These are phyloP conservation scores for Cervus canadensis DNA, from an alignment of 2,113 vertebrate species.

Conservation along the genomic window DNA sequence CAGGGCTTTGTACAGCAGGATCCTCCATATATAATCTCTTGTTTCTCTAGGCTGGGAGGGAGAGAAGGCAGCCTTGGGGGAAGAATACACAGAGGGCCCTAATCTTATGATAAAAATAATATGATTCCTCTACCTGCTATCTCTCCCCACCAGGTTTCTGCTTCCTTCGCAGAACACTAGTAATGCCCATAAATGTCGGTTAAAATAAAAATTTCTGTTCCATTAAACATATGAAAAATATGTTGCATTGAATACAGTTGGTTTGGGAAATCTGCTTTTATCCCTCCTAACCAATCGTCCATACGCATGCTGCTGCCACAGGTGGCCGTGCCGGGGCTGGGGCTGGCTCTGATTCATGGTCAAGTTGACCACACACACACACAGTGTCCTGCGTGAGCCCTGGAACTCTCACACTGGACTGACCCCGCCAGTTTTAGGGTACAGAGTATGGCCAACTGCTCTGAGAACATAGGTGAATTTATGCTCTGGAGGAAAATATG, in stretches of 20 bases:
- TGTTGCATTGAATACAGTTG: slow-evolving; percentile 78
- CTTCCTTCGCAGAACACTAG: slow-evolving; percentile 62
- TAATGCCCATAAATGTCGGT: slow-evolving; percentile 71
- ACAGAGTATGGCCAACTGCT: neutral
- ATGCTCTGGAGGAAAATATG: neutral
- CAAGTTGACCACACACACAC: neutral
- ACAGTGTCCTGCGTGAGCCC: fast-evolving
- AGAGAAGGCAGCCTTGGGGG: slow-evolving; percentile 39
- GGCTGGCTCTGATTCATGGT: neutral
- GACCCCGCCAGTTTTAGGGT: neutral
- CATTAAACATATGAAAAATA: slow-evolving; percentile 84
- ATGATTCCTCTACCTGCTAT: slow-evolving; percentile 74
- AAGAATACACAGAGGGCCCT: slow-evolving; percentile 61
- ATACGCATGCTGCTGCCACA: slow-evolving; percentile 71
- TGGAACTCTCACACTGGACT: neutral
- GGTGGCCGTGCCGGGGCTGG: neutral
- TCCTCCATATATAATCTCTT: slow-evolving; percentile 59
- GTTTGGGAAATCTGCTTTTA: slow-evolving; percentile 81
- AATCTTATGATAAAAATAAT: slow-evolving; percentile 76
- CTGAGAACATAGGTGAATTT: neutral
- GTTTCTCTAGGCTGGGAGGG: slow-evolving; percentile 52
- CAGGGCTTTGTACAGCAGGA: slow-evolving; percentile 28
- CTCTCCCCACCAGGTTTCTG: slow-evolving; percentile 66
- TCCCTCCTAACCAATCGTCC: slow-evolving; percentile 73
- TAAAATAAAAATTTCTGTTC: slow-evolving; percentile 82